Evolutionary conservation across 1,140 invertebrate genomes (phyloP).

Genomic region (Venustaconcha ellipsiformis): DNA sequence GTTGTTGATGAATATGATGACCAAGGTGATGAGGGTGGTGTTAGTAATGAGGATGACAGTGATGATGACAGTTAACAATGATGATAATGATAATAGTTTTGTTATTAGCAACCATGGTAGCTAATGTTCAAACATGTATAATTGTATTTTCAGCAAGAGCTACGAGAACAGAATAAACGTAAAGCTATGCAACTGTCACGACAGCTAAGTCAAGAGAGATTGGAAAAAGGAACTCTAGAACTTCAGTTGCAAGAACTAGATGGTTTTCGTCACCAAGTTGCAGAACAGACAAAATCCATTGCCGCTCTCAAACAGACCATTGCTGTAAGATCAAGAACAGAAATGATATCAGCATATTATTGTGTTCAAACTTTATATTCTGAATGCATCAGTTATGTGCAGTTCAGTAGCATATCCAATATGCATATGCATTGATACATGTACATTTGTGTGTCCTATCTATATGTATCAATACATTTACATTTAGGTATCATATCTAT

Average conservation of each 20-base stretch:
- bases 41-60: background rate
- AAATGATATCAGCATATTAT: too few relatives aligned
- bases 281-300: constrained; percentile 57
- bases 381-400: too few relatives aligned
- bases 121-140: background rate
- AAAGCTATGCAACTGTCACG: constrained; percentile 46
- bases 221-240: constrained; percentile 43
- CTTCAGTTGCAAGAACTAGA: constrained; percentile 36
- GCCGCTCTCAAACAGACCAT: constrained; percentile 50
- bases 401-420: too few relatives aligned
- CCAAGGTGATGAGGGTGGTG: too few relatives aligned
- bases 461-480: too few relatives aligned
- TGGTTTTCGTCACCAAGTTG: constrained; percentile 40
- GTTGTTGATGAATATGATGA: too few relatives aligned
- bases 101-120: background rate
- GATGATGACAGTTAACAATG: too few relatives aligned
- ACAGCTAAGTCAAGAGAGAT: constrained; percentile 48
- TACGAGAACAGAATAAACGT: constrained; percentile 52
- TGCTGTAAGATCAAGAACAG: constrained; percentile 41
- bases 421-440: too few relatives aligned
- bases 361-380: too few relatives aligned
- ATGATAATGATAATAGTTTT: background rate
- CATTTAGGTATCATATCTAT: too few relatives aligned
- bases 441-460: too few relatives aligned
- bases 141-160: constrained; percentile 52